phyloP scores from a whole-genome alignment of 1,140 invertebrate genomes.

The Heliconius himera region DNA sequence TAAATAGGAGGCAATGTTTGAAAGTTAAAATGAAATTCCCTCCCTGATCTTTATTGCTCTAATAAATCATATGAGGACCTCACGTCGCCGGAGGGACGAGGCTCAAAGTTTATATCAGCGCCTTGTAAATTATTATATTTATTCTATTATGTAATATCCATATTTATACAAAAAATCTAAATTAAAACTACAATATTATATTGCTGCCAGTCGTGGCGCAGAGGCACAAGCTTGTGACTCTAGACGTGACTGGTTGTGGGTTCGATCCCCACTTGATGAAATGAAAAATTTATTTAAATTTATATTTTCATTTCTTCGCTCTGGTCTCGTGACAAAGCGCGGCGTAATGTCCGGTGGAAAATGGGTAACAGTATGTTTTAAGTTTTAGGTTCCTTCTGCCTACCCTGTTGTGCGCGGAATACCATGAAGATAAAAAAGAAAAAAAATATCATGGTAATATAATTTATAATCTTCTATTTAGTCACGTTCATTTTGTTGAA shows the following conservation, averaged over 20 bases:
- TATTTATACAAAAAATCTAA: neutral
- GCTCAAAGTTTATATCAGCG: slow-evolving; percentile 20
- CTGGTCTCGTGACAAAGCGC: no score
- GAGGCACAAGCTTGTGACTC: no score
- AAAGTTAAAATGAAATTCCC: slow-evolving; percentile 24
- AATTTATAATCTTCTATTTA: neutral
- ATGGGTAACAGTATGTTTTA: no score
- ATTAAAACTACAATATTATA: neutral
- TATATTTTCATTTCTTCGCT: no score
- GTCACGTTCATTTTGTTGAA: neutral
- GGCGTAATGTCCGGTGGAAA: no score
- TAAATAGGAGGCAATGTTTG: neutral
- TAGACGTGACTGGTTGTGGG: no score
- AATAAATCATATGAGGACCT: slow-evolving; percentile 27
- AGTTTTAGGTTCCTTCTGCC: no score
- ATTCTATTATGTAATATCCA: neutral
- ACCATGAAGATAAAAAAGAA: neutral
- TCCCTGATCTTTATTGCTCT: slow-evolving; percentile 22
- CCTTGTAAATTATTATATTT: slow-evolving; percentile 26
- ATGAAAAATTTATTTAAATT: no score
- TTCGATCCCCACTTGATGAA: no score
- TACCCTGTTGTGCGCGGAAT: no score
- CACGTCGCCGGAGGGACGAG: slow-evolving; percentile 12
- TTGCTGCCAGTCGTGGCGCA: no score
- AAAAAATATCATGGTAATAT: neutral